Evolutionary conservation across 2,888 invertebrate genomes (phyloP).

Genomic region (Lasioglossum leucozonium): DNA sequence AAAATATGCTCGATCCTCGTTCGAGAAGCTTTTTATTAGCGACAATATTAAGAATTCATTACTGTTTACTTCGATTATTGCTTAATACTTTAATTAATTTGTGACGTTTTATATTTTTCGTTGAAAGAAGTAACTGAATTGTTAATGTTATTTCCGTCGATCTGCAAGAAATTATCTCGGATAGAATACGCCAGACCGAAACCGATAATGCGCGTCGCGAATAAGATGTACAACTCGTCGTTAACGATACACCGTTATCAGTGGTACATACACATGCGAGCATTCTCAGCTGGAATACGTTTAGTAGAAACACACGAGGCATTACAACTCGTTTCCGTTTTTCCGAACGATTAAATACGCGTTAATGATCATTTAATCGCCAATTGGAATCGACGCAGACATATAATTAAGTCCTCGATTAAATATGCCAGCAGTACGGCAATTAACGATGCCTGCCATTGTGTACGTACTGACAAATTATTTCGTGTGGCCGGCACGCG

Average conservation of each 20-base stretch:
- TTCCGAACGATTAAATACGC: background rate
- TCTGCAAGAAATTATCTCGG: background rate
- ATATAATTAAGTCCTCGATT: background rate
- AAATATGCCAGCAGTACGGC: background rate
- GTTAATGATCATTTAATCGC: background rate
- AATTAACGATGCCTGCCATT: background rate
- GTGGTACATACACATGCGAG: slow-evolving; percentile 3
- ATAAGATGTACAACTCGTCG: slow-evolving; percentile 15
- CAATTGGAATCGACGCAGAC: background rate
- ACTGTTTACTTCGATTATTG: too few species aligned
- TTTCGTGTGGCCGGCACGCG: background rate
- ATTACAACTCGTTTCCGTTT: slow-evolving; percentile 25
- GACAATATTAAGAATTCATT: background rate
- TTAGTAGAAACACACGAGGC: background rate
- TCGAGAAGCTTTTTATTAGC: background rate
- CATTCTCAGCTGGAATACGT: slow-evolving; percentile 9
- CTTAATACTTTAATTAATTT: too few species aligned
- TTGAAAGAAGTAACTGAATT: background rate
- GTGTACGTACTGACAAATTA: background rate
- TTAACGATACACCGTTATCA: slow-evolving; percentile 40
- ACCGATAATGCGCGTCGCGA: slow-evolving; percentile 28
- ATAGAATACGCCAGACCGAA: background rate
- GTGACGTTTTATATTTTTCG: too few species aligned
- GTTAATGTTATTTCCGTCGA: too few species aligned
- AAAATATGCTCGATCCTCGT: background rate